Evolutionary conservation across 2,888 invertebrate species (phyloP), one percentile per base, ranked within the genome.

Genomic region (Nomada ruficornis): DNA sequence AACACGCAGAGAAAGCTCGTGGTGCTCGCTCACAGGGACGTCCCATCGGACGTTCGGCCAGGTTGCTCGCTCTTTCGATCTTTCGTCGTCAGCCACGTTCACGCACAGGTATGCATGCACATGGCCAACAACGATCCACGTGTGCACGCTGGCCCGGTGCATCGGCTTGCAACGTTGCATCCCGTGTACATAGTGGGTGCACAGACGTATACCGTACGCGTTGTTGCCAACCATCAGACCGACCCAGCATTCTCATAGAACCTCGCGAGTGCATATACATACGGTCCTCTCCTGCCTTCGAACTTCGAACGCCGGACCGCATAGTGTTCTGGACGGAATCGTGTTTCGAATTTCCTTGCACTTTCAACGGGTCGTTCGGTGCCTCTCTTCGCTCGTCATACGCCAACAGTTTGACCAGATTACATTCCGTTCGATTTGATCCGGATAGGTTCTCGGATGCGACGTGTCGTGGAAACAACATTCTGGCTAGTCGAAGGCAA

Each of bases 111-210:
- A 64, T 42, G 5, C 47, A 26, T 50, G 20, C 59, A 59, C 54
- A 42, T 36, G 52, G 13, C 36, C 71, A 20, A 18, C 81, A 80
- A 78, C 83, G 76, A 69, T 77, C 71, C 78, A 79, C 78, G 77
- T 77, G 84, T 77, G 84, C 77, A 64, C 71, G 75, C 79, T 29
- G 54, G 47, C 55, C 54, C 42, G 47, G 69, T 68, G 79, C 80
- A 74, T 82, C 70, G 86, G 77, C 75, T 57, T 86, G 89, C 89
- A 84, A 82, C 86, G 89, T 89, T 88, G 90, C 89, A 75, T 67
- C 60, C n/a, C 42, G 77, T 60, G 75, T 74, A 36, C 36, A 36
- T 36, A 55, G 36, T 72, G 44, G 63, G 80, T 86, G 87, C 89
- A 86, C 82, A 84, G 87, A 79, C 82, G 88, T 15, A 15, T 88